A percentile compares a stretch with the other conserved stretches of the same genome.
Conservation (phyloP, 2,888 invertebrate genomes). For the Drosophila trichaetosa region DNA sequence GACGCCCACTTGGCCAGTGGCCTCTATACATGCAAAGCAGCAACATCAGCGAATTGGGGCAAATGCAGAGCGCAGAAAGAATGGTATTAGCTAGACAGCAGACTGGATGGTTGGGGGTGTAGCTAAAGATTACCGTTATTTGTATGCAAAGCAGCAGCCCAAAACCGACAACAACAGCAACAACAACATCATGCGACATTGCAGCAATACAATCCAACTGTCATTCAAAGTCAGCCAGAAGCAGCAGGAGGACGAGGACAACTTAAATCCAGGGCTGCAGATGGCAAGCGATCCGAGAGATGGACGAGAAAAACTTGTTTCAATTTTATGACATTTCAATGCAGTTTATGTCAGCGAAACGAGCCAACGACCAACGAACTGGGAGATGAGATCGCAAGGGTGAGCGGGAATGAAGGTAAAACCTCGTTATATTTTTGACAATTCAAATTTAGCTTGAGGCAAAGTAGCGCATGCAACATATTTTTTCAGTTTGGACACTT, state of each 20-base stretch:
- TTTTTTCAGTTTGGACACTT: conserved; percentile 49
- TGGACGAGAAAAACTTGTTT: conserved; percentile 63
- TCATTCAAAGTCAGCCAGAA: conserved; percentile 59
- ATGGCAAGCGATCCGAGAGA: conserved; percentile 28
- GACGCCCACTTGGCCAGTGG: conserved; percentile 22
- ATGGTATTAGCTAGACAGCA: conserved; percentile 4
- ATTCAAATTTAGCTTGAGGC: conserved; percentile 67
- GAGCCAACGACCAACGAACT: conserved; percentile 44
- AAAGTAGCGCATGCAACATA: conserved; percentile 28
- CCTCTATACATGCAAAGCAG: conserved; percentile 61
- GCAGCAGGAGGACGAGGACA: conserved; percentile 6
- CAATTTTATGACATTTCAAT: conserved; percentile 81
- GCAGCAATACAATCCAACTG: conserved; percentile 57
- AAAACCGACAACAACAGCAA: conserved; percentile 56
- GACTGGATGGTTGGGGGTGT: conserved; percentile 16
- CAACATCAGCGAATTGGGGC: conserved; percentile 62
- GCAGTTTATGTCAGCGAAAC: conserved; percentile 78
- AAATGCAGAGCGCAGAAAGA: conserved; percentile 20
- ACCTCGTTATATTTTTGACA: conserved; percentile 71
- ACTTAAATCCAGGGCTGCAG: conserved; percentile 23
- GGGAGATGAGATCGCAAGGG: not conserved
- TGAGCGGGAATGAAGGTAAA: conserved; percentile 10
- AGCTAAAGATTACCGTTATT: conserved; percentile 68
- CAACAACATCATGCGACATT: conserved; percentile 45
- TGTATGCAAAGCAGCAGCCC: conserved; percentile 71